phyloP scores from a whole-genome alignment of 2,113 vertebrate genomes.

The Monarcha castaneiventris region DNA sequence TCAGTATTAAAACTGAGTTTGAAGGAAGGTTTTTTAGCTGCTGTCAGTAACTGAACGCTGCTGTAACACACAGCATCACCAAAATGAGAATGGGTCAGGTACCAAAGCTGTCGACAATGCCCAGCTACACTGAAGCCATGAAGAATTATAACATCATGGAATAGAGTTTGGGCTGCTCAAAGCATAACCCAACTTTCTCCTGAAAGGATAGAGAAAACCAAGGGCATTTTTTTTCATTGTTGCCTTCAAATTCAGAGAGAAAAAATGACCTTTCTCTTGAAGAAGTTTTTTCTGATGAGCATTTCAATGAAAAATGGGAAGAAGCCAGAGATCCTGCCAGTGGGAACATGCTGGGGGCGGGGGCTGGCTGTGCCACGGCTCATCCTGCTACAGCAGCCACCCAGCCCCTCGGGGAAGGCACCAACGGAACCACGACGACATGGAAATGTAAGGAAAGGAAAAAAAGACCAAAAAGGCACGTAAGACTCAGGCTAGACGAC shows the following conservation, averaged over 20 bases:
- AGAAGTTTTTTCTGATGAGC: neutral
- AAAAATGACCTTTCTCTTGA: neutral
- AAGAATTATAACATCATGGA: neutral
- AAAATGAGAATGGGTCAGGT: neutral
- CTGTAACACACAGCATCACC: neutral
- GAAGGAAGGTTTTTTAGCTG: neutral
- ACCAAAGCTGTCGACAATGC: neutral
- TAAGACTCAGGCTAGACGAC: neutral
- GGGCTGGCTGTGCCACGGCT: neutral
- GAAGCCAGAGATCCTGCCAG: neutral
- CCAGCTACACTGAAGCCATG: neutral
- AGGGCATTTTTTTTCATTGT: neutral
- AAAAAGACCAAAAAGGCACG: neutral
- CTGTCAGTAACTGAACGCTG: neutral
- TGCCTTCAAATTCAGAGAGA: neutral
- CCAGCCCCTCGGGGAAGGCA: neutral
- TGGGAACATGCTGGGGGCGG: neutral
- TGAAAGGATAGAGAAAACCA: neutral
- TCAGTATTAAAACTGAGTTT: neutral
- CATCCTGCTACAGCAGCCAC: neutral
- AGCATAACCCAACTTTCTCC: neutral
- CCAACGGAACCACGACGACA: neutral
- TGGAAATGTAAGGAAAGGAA: fast-evolving
- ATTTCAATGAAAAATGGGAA: neutral
- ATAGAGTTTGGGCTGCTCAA: neutral